Base-by-base conservation (phyloP, 2,113 vertebrate species). In the Austrofundulus limnaeus region DNA sequence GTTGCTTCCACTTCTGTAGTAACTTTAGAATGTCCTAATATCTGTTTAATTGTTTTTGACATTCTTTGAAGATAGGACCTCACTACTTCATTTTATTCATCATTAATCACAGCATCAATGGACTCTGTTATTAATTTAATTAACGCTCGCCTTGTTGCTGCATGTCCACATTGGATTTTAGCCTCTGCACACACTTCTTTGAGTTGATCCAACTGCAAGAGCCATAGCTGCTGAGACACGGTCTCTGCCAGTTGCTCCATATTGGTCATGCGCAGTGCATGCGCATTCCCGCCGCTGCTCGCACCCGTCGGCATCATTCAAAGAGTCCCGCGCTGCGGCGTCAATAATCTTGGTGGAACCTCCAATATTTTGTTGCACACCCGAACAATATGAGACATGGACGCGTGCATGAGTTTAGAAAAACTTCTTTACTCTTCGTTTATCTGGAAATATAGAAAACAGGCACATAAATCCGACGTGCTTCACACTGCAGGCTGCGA, bases 171-270 rank as follows among this genome's bases (percentile, higher is more conserved):
- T 46, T 8, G 42, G 17, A 47, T 34, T 47, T 47, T 59, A 7
- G 16, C 43, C 20, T 59, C 12, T 31, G 3, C 17, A 59, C 41
- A 41, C 54, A 42, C 55, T 45, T 55, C 23, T 16, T 61, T 60
- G 14, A 66, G 51, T 31, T 70, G 59, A 2, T 75, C 39, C 15
- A 45, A 21, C 24, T 43, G 39, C 16, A 28, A 9, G 24, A 21
- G 8, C 37, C 53, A 39, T 8, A 41, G 31, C 11, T 12, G 19
- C n/a, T 61, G 20, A 1, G 43, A 28, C 3, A 28, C 25, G 25
- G 3, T 28, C 25, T 28, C 25, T 28, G 25, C 25, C 25, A 28
- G 25, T 7, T 28, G 3, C 25, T 28, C 25, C 25, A 7, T 28
- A 28, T 28, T 7, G 25, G 25, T 28, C 25, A 53, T 3, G 25